Conservation (phyloP, 2,888 invertebrate species). For the Apodemia zela region DNA sequence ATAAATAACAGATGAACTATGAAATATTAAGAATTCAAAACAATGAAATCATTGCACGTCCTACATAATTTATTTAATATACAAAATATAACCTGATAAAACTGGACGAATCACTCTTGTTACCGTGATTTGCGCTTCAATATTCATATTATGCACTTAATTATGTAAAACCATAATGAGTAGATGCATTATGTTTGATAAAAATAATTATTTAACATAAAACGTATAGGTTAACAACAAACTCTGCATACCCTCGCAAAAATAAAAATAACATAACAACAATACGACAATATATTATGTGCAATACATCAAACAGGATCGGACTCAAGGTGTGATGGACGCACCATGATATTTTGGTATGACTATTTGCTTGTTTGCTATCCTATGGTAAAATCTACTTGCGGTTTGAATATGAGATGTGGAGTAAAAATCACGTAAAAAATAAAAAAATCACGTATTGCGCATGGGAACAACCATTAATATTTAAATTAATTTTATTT, state of each 20-base stretch:
- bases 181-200: not conserved
- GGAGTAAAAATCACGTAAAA: too few species aligned
- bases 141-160: conserved; percentile 14
- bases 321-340: too few species aligned
- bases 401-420: too few species aligned
- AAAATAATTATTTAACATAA: conserved; percentile 2
- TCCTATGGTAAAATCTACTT: too few species aligned
- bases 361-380: too few species aligned
- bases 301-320: not conserved
- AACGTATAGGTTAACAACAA: not conserved
- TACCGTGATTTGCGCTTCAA: conserved; percentile 17
- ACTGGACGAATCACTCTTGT: conserved; percentile 20
- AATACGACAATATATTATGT: not conserved
- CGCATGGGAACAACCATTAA: too few species aligned
- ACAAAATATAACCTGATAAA: conserved; percentile 22
- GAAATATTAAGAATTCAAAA: not conserved
- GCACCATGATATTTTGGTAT: too few species aligned
- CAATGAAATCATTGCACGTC: not conserved
- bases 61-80: too few species aligned
- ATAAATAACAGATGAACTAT: too few species aligned
- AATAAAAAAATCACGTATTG: too few species aligned
- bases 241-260: conserved; percentile 17
- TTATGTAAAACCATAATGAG: not conserved
- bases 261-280: conserved; percentile 12
- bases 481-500: too few species aligned